These are phyloP conservation scores for Liopterus haemorrhoidalis DNA, from an alignment of 2,888 invertebrate genomes.

Conservation along the genomic window DNA sequence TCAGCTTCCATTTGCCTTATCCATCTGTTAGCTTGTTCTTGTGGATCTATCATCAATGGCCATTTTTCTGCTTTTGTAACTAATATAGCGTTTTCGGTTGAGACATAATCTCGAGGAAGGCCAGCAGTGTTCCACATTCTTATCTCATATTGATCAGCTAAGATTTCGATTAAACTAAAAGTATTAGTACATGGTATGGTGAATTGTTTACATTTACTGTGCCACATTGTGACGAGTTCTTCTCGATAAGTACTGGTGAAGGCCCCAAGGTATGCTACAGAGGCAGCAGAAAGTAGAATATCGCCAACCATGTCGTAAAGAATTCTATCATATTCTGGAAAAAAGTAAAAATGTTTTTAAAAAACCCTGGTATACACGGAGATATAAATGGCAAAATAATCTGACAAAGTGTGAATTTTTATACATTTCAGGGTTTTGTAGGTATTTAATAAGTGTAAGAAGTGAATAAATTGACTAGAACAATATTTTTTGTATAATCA, in stretches of 20 bases:
- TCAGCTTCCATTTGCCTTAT: constrained; percentile 79
- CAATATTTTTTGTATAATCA: too few species aligned
- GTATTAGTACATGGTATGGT: constrained; percentile 65
- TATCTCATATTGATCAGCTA: constrained; percentile 81
- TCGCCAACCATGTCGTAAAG: constrained; percentile 76
- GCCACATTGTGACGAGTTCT: constrained; percentile 64
- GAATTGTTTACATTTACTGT: constrained; percentile 56
- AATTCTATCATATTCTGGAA: constrained; percentile 56
- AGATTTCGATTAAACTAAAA: constrained; percentile 60
- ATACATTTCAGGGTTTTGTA: too few species aligned
- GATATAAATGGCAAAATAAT: too few species aligned
- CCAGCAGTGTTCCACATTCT: constrained; percentile 87
- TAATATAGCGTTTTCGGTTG: constrained; percentile 88
- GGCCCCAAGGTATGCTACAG: constrained; percentile 86
- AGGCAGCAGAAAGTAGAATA: constrained; percentile 78
- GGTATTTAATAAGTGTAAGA: too few species aligned
- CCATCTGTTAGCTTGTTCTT: constrained; percentile 93
- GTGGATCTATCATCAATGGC: constrained; percentile 93
- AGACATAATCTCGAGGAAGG: constrained; percentile 78
- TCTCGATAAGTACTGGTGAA: constrained; percentile 71
- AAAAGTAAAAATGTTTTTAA: constrained; percentile 10
- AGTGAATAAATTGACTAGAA: too few species aligned
- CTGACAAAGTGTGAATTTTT: too few species aligned
- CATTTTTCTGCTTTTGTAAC: constrained; percentile 75
- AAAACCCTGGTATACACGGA: neutral